Conservation (phyloP, 37 sponge, comb jelly and placozoan genomes). For the Petrosia ficiformis region DNA sequence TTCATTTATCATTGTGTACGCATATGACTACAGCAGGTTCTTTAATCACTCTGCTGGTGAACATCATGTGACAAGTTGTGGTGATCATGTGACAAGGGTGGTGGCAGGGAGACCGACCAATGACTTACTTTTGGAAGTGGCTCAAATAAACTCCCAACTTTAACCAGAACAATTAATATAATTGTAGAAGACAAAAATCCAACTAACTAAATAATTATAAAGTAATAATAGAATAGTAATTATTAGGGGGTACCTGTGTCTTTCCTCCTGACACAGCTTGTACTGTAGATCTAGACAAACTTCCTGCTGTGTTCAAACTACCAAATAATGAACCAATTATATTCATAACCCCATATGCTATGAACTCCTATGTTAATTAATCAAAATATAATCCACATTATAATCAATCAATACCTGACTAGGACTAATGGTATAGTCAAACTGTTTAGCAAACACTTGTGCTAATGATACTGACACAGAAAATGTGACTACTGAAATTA, state of each 20-base stretch:
- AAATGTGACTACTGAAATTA: slow-evolving; percentile 69
- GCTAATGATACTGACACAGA: slow-evolving; percentile 65
- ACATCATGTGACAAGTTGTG: too few relatives aligned
- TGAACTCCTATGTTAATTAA: slow-evolving; percentile 62
- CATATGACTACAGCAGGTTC: too few relatives aligned
- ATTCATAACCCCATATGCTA: slow-evolving; percentile 77
- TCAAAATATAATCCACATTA: not conserved
- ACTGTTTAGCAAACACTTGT: slow-evolving; percentile 64
- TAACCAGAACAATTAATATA: slow-evolving; percentile 51
- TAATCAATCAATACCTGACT: slow-evolving; percentile 37
- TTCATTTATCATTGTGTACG: too few relatives aligned
- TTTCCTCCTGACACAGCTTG: slow-evolving; percentile 75
- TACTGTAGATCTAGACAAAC: slow-evolving; percentile 71
- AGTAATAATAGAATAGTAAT: not conserved
- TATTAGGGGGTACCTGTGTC: slow-evolving; percentile 50
- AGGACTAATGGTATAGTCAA: slow-evolving; percentile 37
- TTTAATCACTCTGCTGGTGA: too few relatives aligned
- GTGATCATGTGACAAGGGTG: too few relatives aligned
- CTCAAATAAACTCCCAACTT: slow-evolving; percentile 68
- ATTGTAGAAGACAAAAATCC: slow-evolving; percentile 59
- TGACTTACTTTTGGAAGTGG: slow-evolving; percentile 65
- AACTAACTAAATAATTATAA: slow-evolving; percentile 36
- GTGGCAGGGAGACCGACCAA: too few relatives aligned
- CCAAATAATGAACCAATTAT: slow-evolving; percentile 73
- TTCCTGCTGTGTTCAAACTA: slow-evolving; percentile 61